Conservation (phyloP, 2,113 vertebrate genomes). For the Scalopus aquaticus region DNA sequence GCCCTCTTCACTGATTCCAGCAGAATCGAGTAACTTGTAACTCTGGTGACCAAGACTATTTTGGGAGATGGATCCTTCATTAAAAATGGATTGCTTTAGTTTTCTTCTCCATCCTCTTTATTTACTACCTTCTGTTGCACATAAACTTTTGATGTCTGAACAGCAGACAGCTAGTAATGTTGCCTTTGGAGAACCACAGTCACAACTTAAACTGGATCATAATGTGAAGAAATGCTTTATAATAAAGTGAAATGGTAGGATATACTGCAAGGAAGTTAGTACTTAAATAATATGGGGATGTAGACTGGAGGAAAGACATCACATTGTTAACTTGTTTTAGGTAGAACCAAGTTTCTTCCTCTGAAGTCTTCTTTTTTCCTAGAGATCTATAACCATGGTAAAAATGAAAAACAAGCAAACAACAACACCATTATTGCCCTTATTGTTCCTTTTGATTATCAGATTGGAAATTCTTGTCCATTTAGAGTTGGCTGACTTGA, state of each 20-base stretch:
- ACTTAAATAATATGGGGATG: neutral
- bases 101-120: conserved; percentile 28
- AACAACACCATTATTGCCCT: neutral
- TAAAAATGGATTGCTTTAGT: conserved; percentile 29
- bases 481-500: neutral
- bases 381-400: neutral
- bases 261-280: neutral
- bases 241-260: neutral
- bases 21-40: neutral
- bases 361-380: conserved; percentile 1
- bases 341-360: conserved; percentile 34
- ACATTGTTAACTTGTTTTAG: conserved; percentile 52
- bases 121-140: conserved; percentile 57
- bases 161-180: conserved; percentile 48
- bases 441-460: neutral
- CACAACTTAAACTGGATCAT: neutral
- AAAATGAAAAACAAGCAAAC: neutral
- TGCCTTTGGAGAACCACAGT: conserved; percentile 16
- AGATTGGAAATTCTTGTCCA: neutral
- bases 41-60: neutral
- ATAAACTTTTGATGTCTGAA: conserved; percentile 55
- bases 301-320: neutral
- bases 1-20: neutral
- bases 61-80: conserved; percentile 40
- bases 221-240: conserved; percentile 2